Evolutionary conservation across 2,888 invertebrate species (phyloP), one percentile per base, ranked within the genome.

Genomic region (Elysia crispata): DNA sequence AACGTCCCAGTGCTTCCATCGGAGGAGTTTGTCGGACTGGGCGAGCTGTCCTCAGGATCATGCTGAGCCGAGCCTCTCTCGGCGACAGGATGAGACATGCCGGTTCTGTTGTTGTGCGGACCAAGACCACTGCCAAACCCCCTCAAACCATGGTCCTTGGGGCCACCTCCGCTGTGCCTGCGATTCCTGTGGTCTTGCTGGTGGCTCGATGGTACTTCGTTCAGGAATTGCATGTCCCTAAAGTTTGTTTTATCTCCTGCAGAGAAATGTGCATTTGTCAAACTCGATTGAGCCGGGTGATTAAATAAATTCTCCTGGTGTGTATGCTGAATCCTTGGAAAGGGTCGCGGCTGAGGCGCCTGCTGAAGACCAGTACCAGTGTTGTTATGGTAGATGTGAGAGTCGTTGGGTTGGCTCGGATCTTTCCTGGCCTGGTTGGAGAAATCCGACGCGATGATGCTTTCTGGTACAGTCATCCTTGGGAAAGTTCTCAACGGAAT

Each of bases 1-100:
- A 89, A 88, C 25, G 89, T 89, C 50, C 88, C 89, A 1, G 87
- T 87, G 81, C 89, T 89, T 62, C 88, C 87, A 30, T 84, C 85
- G 13, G 83, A 83, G 1, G 84, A 82, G 15, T 79, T 67, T 30
- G 67, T 41, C 8, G 77, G 54, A 62, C 77, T 77, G 20, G 77
- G 74, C 49, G 73, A 77, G 64, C 74, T 74, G 20, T 50, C 57
- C 11, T 73, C 81, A 6, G 54, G 60, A 30, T 81, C 79, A 8
- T 75, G 60, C 33, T 72, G 69, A 13, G 57, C 25, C 67, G 62
- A 49, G 5, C 8, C 3, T 23, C 60, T 60, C 60, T 60, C 60
- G 6, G 23, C 15, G 3, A 6, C 3, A 23, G n/a, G 5, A 15
- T 60, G 20, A 15, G 20, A 23, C 23, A 60, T 18, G 60, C 23